Base-by-base conservation (phyloP, 2,113 vertebrate species). In the Panurus biarmicus region DNA sequence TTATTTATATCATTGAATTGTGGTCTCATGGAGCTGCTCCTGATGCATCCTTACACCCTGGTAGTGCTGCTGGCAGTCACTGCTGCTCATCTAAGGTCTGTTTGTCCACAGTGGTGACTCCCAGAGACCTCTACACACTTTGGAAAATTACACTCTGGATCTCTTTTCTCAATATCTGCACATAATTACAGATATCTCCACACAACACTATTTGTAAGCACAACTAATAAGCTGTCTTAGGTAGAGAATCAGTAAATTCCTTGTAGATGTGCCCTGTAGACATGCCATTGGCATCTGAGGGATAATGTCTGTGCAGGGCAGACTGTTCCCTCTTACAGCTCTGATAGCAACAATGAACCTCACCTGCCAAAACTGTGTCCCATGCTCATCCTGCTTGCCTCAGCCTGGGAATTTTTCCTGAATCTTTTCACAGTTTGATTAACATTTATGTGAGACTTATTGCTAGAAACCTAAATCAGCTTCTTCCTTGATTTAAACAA, bases 181-280 rank as follows among this genome's bases (percentile, higher is more conserved):
- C 36, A 31, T 76, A 51, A 69, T 44, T 73, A 60, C n/a, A 48
- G 65, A 1, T 53, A 57, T 12, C 19, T 33, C 45, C 53, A 61
- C 40, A 53, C 29, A 69, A 42, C 36, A 21, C 9, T 51, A 9
- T 36, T 75, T 1, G 2, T 25, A 29, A 76, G 58, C 40, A 44
- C 56, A 84, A 10, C 0, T 0, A 42, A 48, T 8, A 10, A 83
- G 31, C n/a, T 82, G 33, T 36, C 25, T 20, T 56, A 48, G 17
- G 10, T 35, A 23, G 17, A 45, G 44, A 80, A 84, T 47, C 60
- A 48, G 47, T 42, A 66, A 36, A 84, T 7, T 81, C 47, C 3
- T 23, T 62, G 73, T 1, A 1, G 45, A 42, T 70, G 35, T 80
- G 69, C 31, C 42, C 42, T 74, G 73, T n/a, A 62, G 69, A 80